A percentile compares a stretch with the other conserved stretches of the same genome.
Evolutionary conservation across 1,140 invertebrate genomes (phyloP).

Genomic region (Elymnias hypermnestra): DNA sequence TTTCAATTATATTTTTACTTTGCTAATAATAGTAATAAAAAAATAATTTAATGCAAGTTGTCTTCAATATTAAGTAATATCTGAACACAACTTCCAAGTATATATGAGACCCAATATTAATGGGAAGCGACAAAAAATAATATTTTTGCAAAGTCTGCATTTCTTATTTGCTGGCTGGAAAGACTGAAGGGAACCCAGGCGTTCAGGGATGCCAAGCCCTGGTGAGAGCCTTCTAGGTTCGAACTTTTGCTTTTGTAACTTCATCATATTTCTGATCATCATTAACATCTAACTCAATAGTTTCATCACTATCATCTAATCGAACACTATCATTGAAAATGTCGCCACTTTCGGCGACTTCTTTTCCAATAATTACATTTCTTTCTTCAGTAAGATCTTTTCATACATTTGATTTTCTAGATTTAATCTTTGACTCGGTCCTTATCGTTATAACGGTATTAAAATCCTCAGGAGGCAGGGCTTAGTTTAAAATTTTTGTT

Average conservation of each 20-base stretch:
- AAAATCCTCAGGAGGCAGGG: conserved; percentile 70
- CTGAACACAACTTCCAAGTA: conserved; percentile 20
- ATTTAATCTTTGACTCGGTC: conserved; percentile 33
- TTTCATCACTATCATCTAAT: conserved; percentile 25
- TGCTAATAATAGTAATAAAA: conserved; percentile 16
- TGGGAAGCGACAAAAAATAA: conserved; percentile 56
- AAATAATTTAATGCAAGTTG: conserved; percentile 18
- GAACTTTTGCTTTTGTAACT: conserved; percentile 68
- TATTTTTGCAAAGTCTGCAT: conserved; percentile 73
- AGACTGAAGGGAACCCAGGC: conserved; percentile 75
- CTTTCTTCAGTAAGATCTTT: conserved; percentile 34
- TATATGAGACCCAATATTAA: conserved; percentile 24
- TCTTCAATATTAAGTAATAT: conserved; percentile 16
- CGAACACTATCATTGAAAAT: conserved; percentile 22
- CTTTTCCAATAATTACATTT: conserved; percentile 28
- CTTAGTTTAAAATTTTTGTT: conserved; percentile 48
- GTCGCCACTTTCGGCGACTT: conserved; percentile 26
- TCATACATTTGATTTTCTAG: conserved; percentile 34
- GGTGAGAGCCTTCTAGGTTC: conserved; percentile 76
- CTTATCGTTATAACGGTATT: conserved; percentile 31
- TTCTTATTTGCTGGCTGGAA: conserved; percentile 73
- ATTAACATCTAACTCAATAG: conserved; percentile 28
- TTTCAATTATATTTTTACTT: conserved; percentile 20
- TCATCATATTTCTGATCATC: conserved; percentile 51
- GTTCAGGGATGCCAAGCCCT: conserved; percentile 76